These are phyloP conservation scores for Mus spretus DNA, from an alignment of 2,797 vertebrate genomes.

Conservation along the genomic window DNA sequence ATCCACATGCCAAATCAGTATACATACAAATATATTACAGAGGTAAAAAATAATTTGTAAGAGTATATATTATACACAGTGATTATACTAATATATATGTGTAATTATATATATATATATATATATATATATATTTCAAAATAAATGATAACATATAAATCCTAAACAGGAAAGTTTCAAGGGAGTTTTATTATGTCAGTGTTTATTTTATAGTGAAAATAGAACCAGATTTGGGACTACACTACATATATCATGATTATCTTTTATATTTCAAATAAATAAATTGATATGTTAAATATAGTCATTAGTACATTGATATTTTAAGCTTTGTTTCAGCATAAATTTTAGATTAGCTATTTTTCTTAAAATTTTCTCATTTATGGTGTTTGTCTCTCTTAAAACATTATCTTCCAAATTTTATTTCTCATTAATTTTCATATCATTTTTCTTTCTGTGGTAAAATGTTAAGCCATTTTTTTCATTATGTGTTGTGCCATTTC, in stretches of 20 bases:
- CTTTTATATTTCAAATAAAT: slow-evolving; percentile 10
- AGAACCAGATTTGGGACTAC: slow-evolving; percentile 11
- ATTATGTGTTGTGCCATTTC: slow-evolving; percentile 24
- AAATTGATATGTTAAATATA: not conserved
- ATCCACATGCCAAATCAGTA: not conserved
- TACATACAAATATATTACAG: not conserved
- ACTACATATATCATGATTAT: not conserved
- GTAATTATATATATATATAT: not conserved
- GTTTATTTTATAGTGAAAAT: slow-evolving; percentile 1
- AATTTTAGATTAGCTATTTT: slow-evolving; percentile 15
- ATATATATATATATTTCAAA: not conserved
- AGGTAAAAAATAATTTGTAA: not conserved
- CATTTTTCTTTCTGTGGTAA: not conserved
- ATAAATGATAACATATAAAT: not conserved
- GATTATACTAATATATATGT: not conserved
- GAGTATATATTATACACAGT: not conserved
- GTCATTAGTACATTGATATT: slow-evolving; percentile 21
- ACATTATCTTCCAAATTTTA: slow-evolving; percentile 9
- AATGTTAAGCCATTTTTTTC: slow-evolving; percentile 1
- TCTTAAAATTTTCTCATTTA: slow-evolving; percentile 36
- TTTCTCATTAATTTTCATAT: slow-evolving; percentile 13
- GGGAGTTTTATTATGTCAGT: not conserved
- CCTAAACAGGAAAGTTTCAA: not conserved
- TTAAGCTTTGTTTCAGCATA: not conserved
- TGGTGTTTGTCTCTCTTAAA: not conserved